These are phyloP conservation scores for Neoarius graeffei DNA, from an alignment of 2,113 vertebrate genomes.

Conservation along the genomic window DNA sequence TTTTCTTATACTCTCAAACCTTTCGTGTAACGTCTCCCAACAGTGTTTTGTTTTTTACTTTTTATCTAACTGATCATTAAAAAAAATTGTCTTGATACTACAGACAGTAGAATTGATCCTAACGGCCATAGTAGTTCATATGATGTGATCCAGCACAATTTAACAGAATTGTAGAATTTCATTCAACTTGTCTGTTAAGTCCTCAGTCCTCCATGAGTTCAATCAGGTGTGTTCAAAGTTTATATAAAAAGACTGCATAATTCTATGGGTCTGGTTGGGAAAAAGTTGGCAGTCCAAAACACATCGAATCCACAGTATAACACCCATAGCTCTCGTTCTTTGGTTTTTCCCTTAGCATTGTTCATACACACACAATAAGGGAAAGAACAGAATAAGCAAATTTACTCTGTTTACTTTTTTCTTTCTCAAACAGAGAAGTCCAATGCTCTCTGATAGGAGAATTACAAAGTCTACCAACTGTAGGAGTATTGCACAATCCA, in stretches of 20 bases:
- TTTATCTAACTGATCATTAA: background rate
- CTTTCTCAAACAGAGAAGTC: slow-evolving; percentile 69
- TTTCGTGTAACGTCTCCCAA: background rate
- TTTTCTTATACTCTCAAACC: slow-evolving; percentile 23
- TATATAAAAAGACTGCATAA: background rate
- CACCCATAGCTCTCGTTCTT: background rate
- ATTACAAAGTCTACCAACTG: slow-evolving; percentile 65
- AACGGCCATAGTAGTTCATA: background rate
- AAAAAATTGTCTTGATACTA: background rate
- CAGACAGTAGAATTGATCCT: background rate
- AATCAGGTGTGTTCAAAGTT: background rate
- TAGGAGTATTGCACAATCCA: slow-evolving; percentile 61
- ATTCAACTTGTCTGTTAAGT: slow-evolving; percentile 5
- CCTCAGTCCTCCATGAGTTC: background rate
- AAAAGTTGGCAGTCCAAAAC: background rate
- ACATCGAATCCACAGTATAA: background rate
- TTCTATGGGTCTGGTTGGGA: background rate
- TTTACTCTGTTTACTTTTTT: slow-evolving; percentile 67
- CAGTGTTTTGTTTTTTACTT: background rate
- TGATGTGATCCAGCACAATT: background rate
- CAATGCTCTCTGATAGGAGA: slow-evolving; percentile 62
- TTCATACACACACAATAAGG: slow-evolving; percentile 57
- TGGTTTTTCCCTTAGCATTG: slow-evolving; percentile 27
- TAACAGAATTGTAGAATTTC: background rate
- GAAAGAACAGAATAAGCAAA: slow-evolving; percentile 61